phyloP scores from a whole-genome alignment of 2,888 invertebrate species.

The Aspidapion aeneum region DNA sequence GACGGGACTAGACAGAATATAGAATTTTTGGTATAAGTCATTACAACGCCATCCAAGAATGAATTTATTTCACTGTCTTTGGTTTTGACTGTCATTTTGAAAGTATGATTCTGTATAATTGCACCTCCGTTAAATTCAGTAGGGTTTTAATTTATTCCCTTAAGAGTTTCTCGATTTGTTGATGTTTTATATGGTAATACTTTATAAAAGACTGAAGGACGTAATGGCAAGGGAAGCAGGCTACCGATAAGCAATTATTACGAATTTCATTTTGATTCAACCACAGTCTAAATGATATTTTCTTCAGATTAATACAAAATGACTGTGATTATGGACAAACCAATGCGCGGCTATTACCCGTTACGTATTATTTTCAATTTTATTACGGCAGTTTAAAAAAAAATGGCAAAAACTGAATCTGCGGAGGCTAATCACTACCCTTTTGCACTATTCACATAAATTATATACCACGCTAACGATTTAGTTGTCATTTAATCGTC shows the following conservation, averaged over 20 bases:
- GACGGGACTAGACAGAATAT: too few relatives aligned
- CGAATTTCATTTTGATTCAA: slow-evolving; percentile 3
- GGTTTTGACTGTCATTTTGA: too few relatives aligned
- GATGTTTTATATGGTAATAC: background rate
- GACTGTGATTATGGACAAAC: slow-evolving; percentile 18
- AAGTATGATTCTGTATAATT: background rate
- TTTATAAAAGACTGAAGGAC: background rate
- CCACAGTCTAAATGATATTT: slow-evolving; percentile 10
- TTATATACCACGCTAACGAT: slow-evolving; percentile 38
- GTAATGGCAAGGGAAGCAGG: background rate
- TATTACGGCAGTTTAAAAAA: slow-evolving; percentile 10
- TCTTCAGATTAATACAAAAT: slow-evolving; percentile 3
- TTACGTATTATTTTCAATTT: slow-evolving; percentile 19
- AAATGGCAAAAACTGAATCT: slow-evolving; percentile 17
- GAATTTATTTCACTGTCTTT: too few relatives aligned
- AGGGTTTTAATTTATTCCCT: background rate
- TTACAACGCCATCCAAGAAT: too few relatives aligned
- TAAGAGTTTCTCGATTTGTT: background rate
- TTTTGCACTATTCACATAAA: slow-evolving; percentile 31
- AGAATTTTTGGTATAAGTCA: too few relatives aligned
- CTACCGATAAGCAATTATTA: background rate
- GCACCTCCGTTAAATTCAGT: background rate
- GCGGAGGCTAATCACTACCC: slow-evolving; percentile 23
- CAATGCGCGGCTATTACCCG: slow-evolving; percentile 27
- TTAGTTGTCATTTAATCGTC: slow-evolving; percentile 42